Evolutionary conservation across 35 echinoderm and acorn worm species (phyloP).

Genomic region (Lytechinus variegatus): DNA sequence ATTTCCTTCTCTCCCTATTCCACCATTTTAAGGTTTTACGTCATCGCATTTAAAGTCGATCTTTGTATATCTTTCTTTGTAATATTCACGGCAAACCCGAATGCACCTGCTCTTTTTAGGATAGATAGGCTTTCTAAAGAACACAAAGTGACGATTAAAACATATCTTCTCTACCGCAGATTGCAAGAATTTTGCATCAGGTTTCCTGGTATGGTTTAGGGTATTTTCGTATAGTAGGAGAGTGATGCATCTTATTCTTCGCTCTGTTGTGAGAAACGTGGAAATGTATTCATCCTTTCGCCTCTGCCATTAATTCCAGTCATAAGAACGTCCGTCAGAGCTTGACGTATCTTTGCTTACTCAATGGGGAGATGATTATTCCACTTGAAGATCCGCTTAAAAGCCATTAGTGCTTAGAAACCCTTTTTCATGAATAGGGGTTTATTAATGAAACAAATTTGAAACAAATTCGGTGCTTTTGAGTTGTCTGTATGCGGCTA

Average conservation of each 20-base stretch:
- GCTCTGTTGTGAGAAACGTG: neutral
- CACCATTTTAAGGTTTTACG: neutral
- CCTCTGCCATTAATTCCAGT: neutral
- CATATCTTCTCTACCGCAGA: neutral
- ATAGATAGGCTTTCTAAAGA: neutral
- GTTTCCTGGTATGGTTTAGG: neutral
- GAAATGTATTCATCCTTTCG: neutral
- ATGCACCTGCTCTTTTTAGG: neutral
- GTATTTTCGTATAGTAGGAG: neutral
- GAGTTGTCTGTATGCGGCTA: too few species aligned
- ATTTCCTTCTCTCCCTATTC: neutral
- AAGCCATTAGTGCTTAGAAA: too few species aligned
- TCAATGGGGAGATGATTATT: neutral
- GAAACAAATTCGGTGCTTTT: too few species aligned
- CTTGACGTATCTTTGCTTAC: neutral
- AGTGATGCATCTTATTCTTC: neutral
- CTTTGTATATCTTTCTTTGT: neutral
- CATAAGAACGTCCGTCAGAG: neutral
- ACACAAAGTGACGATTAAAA: neutral
- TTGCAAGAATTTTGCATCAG: neutral
- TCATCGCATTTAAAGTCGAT: neutral
- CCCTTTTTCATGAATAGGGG: too few species aligned
- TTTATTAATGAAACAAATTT: too few species aligned
- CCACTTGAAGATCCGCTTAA: neutral
- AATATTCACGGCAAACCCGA: neutral